Percentiles rank a stretch among this genome's conserved stretches.
phyloP scores from a whole-genome alignment of 2,113 vertebrate species.

The Crocuta crocuta region DNA sequence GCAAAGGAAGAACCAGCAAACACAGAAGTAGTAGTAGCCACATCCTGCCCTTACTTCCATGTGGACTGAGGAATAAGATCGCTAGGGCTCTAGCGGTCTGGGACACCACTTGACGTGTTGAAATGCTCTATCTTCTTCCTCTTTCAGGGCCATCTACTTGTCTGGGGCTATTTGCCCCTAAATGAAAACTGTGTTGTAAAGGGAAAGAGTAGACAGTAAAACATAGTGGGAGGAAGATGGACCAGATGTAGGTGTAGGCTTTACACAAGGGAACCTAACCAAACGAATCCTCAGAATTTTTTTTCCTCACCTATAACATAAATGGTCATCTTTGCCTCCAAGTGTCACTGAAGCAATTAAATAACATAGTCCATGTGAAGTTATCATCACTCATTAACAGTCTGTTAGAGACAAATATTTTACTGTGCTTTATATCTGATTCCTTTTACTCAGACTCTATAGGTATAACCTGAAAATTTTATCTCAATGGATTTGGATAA shows the following conservation, averaged over 20 bases:
- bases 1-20: background rate
- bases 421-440: background rate
- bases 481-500: background rate
- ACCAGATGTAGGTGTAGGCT: background rate
- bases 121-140: background rate
- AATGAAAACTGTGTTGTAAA: background rate
- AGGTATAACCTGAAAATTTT: background rate
- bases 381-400: background rate
- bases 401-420: background rate
- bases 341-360: background rate
- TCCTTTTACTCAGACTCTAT: background rate
- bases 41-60: background rate
- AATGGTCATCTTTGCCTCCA: background rate
- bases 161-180: background rate
- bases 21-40: background rate
- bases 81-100: background rate
- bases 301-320: background rate
- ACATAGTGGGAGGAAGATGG: background rate
- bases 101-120: accelerated
- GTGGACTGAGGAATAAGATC: background rate
- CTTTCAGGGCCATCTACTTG: background rate
- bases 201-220: background rate
- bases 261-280: background rate
- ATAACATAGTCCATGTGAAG: background rate
- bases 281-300: background rate